Conservation (phyloP, 2,888 invertebrate species). For the Thymelicus lineola region DNA sequence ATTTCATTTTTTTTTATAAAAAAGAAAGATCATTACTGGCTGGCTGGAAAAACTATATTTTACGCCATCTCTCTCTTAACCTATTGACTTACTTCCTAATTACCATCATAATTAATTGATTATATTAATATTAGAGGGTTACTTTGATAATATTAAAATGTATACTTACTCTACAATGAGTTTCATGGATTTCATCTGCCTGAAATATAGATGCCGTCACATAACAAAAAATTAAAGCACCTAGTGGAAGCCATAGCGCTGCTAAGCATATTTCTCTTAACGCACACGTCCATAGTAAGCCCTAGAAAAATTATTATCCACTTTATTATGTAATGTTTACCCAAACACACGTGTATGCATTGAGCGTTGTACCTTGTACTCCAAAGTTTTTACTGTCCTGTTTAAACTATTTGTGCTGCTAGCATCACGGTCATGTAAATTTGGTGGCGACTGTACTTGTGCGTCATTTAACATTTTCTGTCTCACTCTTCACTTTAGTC, state of each 20-base stretch:
- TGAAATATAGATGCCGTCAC: conserved; percentile 95
- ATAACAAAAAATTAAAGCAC: conserved; percentile 94
- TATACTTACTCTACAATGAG: conserved; percentile 94
- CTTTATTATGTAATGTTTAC: conserved; percentile 7
- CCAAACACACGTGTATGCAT: conserved; percentile 41
- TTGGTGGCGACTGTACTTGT: conserved; percentile 76
- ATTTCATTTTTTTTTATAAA: no score
- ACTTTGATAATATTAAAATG: conserved; percentile 10
- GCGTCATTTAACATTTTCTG: conserved; percentile 81
- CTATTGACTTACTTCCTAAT: no score
- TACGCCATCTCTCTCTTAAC: no score
- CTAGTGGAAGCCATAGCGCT: conserved; percentile 93
- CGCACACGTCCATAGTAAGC: conserved; percentile 89
- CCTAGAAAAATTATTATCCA: conserved; percentile 59
- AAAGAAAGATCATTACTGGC: no score
- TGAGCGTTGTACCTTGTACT: conserved; percentile 66
- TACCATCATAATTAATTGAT: no score
- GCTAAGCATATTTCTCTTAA: conserved; percentile 92
- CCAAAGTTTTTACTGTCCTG: conserved; percentile 66
- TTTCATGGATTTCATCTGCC: conserved; percentile 97
- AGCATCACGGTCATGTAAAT: conserved; percentile 64
- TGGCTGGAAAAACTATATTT: no score
- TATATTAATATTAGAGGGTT: no score
- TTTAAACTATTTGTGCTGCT: conserved; percentile 67
- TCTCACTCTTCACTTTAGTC: conserved; percentile 59